Evolutionary conservation across 2,113 vertebrate species (phyloP).

Genomic region (Anser cygnoides): DNA sequence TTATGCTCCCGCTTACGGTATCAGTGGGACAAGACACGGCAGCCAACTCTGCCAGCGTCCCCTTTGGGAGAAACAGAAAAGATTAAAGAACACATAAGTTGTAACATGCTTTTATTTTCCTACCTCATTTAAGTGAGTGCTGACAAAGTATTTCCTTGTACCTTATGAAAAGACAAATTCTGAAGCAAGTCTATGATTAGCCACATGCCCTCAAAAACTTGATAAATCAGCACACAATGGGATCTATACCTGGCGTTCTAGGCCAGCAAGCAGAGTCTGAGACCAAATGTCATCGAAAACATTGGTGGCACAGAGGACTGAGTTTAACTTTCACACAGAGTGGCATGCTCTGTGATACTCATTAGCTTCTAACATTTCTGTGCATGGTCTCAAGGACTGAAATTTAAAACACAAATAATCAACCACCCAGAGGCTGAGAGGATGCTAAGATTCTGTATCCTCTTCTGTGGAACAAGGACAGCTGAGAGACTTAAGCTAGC

Average conservation of each 20-base stretch:
- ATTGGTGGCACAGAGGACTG: accelerated
- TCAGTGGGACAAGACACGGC: neutral
- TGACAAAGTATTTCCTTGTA: neutral
- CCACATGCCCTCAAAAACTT: accelerated
- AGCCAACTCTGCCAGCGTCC: neutral
- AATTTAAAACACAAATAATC: neutral
- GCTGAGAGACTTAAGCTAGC: neutral
- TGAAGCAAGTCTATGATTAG: neutral
- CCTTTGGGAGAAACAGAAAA: neutral
- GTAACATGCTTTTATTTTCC: neutral
- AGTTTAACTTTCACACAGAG: neutral
- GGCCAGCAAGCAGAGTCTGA: neutral
- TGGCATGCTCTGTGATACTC: neutral
- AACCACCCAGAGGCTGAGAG: neutral
- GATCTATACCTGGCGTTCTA: accelerated
- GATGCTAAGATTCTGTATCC: neutral
- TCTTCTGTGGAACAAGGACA: neutral
- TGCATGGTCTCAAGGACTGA: neutral
- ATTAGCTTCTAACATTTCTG: neutral
- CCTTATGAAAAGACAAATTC: neutral
- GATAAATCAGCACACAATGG: accelerated
- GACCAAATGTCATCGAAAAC: neutral
- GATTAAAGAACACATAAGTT: neutral
- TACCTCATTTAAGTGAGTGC: neutral
- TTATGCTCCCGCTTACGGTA: neutral